Evolutionary conservation across 2,888 invertebrate species (phyloP).

Genomic region (Chrysina gloriosa): DNA sequence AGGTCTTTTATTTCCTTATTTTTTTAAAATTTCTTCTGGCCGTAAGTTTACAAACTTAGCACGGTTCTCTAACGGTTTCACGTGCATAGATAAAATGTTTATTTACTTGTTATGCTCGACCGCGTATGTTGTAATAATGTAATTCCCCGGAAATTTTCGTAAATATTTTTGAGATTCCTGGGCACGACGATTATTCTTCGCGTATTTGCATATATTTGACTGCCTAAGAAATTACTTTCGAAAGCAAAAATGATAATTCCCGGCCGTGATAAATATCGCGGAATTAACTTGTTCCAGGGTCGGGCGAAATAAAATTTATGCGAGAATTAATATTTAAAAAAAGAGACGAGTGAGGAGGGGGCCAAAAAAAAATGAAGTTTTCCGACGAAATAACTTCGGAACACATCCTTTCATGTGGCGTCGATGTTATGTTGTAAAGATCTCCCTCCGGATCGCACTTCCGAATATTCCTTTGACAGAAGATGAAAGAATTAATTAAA

Average conservation of each 20-base stretch:
- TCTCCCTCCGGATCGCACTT: not conserved
- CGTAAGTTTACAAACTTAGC: conserved; percentile 3
- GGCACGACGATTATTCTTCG: conserved; percentile 1
- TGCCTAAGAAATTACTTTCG: not conserved
- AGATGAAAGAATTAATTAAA: not conserved
- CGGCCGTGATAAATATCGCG: not conserved
- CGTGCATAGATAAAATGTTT: conserved; percentile 8
- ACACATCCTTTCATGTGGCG: not conserved
- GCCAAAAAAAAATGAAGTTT: no score
- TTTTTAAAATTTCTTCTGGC: conserved; percentile 1
- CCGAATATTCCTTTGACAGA: no score
- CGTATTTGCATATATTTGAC: conserved; percentile 1
- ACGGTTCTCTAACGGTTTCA: conserved; percentile 8
- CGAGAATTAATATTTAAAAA: no score
- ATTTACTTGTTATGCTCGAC: conserved; percentile 12
- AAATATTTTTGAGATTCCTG: not conserved
- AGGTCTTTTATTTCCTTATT: not conserved
- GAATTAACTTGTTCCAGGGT: not conserved
- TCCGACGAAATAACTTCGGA: no score
- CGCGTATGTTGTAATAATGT: no score
- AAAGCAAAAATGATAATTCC: not conserved
- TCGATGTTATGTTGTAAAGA: not conserved
- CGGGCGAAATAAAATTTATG: no score
- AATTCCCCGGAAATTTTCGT: not conserved
- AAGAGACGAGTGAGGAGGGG: no score